These are phyloP conservation scores for Halisarca cf. caerulea DNA, from an alignment of 37 sponge, comb jelly and placozoan genomes.

Conservation along the genomic window DNA sequence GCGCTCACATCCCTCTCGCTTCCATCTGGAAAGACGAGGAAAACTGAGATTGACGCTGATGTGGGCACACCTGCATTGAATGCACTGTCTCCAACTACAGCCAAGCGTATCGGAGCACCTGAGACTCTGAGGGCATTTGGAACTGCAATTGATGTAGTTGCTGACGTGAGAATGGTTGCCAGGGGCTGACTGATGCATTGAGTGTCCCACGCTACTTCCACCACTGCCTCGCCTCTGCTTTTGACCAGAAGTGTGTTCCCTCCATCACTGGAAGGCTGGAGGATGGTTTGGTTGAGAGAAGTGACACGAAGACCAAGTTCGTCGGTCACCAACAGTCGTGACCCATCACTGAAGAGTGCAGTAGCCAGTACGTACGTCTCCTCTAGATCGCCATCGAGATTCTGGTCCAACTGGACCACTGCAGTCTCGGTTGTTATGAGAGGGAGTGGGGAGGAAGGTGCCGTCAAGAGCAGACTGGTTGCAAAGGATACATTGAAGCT, in stretches of 20 bases:
- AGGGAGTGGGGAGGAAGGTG: constrained; percentile 24
- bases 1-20: constrained; percentile 25
- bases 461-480: constrained; percentile 29
- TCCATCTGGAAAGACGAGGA: constrained; percentile 29
- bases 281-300: constrained; percentile 35
- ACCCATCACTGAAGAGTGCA: constrained; percentile 70
- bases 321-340: constrained; percentile 34
- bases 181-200: background rate
- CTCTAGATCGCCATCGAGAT: constrained; percentile 23
- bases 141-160: constrained; percentile 13
- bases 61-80: constrained; percentile 29
- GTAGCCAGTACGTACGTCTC: constrained; percentile 33
- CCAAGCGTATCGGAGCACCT: background rate
- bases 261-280: constrained; percentile 26
- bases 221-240: background rate
- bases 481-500: constrained; percentile 44
- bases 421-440: constrained; percentile 23
- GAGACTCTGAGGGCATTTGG: constrained; percentile 26
- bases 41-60: background rate
- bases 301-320: constrained; percentile 16
- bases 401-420: constrained; percentile 10
- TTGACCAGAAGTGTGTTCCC: constrained; percentile 7
- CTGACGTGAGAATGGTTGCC: background rate
- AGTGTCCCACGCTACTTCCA: background rate
- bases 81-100: constrained; percentile 27